Evolutionary conservation across 2,888 invertebrate species (phyloP), one percentile per base, ranked within the genome.

Genomic region (Agrotis clavis): DNA sequence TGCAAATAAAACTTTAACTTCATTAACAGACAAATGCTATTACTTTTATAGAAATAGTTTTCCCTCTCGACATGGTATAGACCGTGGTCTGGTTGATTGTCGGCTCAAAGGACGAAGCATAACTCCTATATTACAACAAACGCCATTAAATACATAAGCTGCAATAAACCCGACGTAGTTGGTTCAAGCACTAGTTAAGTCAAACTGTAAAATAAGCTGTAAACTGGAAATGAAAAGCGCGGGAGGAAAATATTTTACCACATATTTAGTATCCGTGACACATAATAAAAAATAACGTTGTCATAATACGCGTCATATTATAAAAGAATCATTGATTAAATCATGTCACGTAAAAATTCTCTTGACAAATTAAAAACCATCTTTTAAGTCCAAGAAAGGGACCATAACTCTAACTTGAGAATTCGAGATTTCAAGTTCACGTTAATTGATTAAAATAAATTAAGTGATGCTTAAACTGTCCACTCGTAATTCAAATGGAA

Each of bases 391-490:
- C 47, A n/a, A 41, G n/a, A 35, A 71, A 54, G n/a, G 14, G 11
- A n/a, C 45, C 19, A 25, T 19, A n/a, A 59, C 59, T 56, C 61
- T 35, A 45, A 56, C 19, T 57, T 9, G 60, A 68, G 41, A 71
- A 68, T 60, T 56, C 57, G 35, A 71, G 56, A 57, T 54, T 57
- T 50, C 51, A 57, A 69, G 47, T 53, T 59, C 25, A 14, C 19
- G n/a, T 45, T 71, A 73, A 77, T 77, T 81, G 48, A 66, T 77
- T 66, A 45, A 30, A 77, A 77, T 71, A 61, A 68, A 71, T 68
- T 66, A 62, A 65, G 35, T 51, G 30, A 56, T 63, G 48, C 50
- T 72, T 53, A 19, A 74, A 60, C 25, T 63, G 61, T 18, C 47
- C 41, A 35, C 45, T 21, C 13, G 16, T 61, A 53, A 73, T 68